phyloP scores from a whole-genome alignment of 2,113 vertebrate species.

The Engraulis encrasicolus region DNA sequence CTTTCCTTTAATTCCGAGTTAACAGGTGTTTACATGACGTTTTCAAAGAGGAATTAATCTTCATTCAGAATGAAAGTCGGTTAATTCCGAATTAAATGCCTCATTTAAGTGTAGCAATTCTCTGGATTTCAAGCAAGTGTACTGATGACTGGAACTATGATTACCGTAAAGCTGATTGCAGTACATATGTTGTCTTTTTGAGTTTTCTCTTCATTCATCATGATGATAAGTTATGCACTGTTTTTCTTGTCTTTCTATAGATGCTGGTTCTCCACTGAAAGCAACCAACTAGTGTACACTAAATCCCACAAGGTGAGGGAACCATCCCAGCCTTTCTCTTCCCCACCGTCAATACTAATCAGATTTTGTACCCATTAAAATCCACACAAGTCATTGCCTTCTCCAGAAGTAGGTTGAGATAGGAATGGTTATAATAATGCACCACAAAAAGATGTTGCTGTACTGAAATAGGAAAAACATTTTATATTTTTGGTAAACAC shows the following conservation, averaged over 20 bases:
- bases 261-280: slow-evolving; percentile 74
- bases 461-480: background rate
- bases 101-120: too few relatives aligned
- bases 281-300: slow-evolving; percentile 73
- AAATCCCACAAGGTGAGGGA: slow-evolving; percentile 73
- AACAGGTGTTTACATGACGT: too few relatives aligned
- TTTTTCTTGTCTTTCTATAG: slow-evolving; percentile 49
- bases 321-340: background rate
- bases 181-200: background rate
- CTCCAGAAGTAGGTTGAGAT: background rate
- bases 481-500: background rate
- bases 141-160: too few relatives aligned
- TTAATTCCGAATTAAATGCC: too few relatives aligned
- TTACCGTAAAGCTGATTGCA: background rate
- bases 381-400: background rate
- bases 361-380: background rate
- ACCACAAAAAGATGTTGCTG: too few relatives aligned
- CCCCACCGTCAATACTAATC: background rate
- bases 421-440: background rate
- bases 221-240: background rate
- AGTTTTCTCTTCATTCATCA: background rate
- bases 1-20: too few relatives aligned
- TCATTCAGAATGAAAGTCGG: too few relatives aligned
- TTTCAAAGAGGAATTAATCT: too few relatives aligned
- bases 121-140: too few relatives aligned